These are phyloP conservation scores for Chironomus striatipennis DNA, from an alignment of 1,140 invertebrate species.

Conservation along the genomic window DNA sequence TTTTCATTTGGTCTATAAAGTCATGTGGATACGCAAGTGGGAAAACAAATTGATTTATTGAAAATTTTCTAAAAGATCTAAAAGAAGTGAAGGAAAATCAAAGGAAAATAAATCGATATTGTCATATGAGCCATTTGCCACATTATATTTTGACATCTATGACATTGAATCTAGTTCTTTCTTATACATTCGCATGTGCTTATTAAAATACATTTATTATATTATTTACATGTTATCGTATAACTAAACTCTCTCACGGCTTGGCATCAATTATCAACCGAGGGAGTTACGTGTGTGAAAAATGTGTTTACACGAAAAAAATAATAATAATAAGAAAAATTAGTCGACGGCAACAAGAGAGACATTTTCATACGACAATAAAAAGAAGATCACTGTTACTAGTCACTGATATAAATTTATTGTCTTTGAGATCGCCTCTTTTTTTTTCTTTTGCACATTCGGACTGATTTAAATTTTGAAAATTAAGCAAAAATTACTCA, in stretches of 20 bases:
- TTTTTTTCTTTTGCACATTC: background rate
- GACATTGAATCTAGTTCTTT: no score
- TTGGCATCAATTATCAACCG: background rate
- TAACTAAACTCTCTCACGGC: background rate
- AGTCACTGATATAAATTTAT: constrained; percentile 23
- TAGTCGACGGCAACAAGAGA: background rate
- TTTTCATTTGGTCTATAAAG: no score
- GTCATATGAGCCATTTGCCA: no score
- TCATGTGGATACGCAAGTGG: no score
- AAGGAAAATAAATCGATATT: no score
- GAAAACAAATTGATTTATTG: no score
- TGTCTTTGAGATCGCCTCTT: background rate
- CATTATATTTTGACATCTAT: no score
- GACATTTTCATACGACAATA: background rate
- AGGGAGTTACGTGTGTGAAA: background rate
- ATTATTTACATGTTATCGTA: background rate
- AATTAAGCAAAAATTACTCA: constrained; percentile 17
- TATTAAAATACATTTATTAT: no score
- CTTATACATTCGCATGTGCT: no score
- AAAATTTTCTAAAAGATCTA: no score
- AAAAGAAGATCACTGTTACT: constrained; percentile 2
- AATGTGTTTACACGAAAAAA: background rate
- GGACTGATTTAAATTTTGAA: background rate
- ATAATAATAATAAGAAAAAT: background rate
- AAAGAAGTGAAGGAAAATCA: no score